phyloP scores from a whole-genome alignment of 2,113 vertebrate species.

The Elgaria multicarinata region DNA sequence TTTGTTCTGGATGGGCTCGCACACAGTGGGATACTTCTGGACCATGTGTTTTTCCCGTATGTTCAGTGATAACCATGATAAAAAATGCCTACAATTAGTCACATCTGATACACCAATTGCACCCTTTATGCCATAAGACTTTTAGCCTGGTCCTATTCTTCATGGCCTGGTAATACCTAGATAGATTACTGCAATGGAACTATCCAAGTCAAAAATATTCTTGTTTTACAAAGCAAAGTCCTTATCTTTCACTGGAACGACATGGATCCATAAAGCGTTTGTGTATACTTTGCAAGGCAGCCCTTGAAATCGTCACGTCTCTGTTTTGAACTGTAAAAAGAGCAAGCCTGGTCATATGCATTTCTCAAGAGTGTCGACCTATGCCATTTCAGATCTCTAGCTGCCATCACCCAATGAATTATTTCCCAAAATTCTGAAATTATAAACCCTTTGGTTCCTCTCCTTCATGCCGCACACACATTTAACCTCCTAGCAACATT shows the following conservation, averaged over 20 bases:
- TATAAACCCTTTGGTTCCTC: not conserved
- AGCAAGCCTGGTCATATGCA: not conserved
- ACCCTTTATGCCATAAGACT: too few species aligned
- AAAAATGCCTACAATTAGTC: not conserved
- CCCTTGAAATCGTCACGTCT: not conserved
- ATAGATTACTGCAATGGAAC: not conserved
- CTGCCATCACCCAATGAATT: not conserved
- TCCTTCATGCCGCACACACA: not conserved
- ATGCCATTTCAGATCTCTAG: not conserved
- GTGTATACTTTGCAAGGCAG: not conserved
- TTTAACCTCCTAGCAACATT: slow-evolving; percentile 10
- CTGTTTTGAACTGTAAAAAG: not conserved
- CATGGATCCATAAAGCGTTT: not conserved
- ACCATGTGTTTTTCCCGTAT: not conserved
- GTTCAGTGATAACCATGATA: not conserved
- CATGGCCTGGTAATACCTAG: not conserved
- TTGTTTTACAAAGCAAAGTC: not conserved
- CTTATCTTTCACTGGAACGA: not conserved
- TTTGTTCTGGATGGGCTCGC: not conserved
- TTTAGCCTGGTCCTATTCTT: not conserved
- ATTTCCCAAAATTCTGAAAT: slow-evolving; percentile 17
- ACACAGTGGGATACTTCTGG: not conserved
- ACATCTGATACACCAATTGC: too few species aligned
- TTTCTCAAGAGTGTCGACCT: not conserved
- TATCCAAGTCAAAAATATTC: not conserved